A percentile compares a stretch with the other conserved stretches of the same genome.
Evolutionary conservation across 1,140 invertebrate genomes (phyloP).

Genomic region (Tetragnatha versicolor): DNA sequence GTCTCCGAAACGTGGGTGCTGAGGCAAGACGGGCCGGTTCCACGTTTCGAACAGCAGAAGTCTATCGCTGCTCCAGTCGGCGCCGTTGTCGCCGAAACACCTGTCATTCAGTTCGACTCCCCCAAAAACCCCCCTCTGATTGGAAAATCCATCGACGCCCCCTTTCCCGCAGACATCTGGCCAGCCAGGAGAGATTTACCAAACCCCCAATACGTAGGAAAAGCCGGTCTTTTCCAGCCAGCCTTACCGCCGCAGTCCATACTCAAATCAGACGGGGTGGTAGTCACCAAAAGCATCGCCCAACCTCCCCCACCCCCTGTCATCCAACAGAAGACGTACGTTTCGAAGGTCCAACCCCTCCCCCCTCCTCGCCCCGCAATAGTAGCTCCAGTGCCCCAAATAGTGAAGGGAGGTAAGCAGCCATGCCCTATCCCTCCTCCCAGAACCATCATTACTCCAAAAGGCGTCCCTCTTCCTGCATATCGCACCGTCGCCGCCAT

Average conservation of each 20-base stretch:
- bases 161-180: conserved; percentile 12
- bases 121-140: conserved; percentile 9
- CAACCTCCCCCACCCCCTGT: background rate
- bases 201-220: background rate
- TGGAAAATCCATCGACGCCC: conserved; percentile 3
- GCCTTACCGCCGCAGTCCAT: background rate
- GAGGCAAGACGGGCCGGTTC: conserved; percentile 31
- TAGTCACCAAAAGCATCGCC: background rate
- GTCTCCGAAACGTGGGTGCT: conserved; percentile 41
- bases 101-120: background rate
- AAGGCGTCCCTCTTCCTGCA: background rate
- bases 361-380: background rate
- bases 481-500: background rate
- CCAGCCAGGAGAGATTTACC: background rate
- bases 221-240: background rate
- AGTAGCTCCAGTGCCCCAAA: background rate
- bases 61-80: background rate
- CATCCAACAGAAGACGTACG: background rate
- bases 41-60: conserved; percentile 26
- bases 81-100: background rate
- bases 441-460: background rate
- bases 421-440: conserved; percentile 1
- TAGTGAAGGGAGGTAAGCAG: conserved; percentile 30
- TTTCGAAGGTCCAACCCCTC: background rate
- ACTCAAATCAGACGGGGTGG: background rate